phyloP scores from a whole-genome alignment of 2,113 vertebrate species.

The Gambusia holbrooki region DNA sequence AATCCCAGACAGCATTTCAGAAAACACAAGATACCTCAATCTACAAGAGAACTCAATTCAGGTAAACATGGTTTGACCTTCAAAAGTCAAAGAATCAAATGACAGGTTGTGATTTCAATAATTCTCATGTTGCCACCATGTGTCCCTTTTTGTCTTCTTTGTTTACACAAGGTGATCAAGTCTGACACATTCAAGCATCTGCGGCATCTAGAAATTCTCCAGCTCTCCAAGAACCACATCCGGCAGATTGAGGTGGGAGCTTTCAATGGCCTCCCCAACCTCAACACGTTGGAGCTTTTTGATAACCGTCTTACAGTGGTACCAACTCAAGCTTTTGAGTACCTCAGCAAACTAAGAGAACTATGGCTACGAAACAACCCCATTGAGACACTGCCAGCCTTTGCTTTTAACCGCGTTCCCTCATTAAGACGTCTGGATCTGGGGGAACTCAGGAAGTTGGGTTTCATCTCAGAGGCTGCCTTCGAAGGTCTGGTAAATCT shows the following conservation, averaged over 20 bases:
- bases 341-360: constrained; percentile 95
- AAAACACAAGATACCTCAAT: constrained; percentile 98
- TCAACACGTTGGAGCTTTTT: constrained; percentile 96
- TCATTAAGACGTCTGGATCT: constrained; percentile 91
- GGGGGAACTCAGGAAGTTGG: constrained; percentile 91
- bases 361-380: constrained; percentile 97
- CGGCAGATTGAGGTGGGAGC: constrained; percentile 95
- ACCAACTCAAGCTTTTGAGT: constrained; percentile 95
- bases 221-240: constrained; percentile 95
- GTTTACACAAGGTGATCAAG: constrained; percentile 84
- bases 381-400: constrained; percentile 94
- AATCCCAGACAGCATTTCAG: constrained; percentile 90
- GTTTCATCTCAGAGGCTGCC: constrained; percentile 96
- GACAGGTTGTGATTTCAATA: background rate
- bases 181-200: constrained; percentile 97
- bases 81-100: background rate
- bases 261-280: constrained; percentile 95
- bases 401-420: constrained; percentile 96
- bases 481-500: constrained; percentile 96
- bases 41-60: constrained; percentile 96
- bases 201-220: constrained; percentile 95
- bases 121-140: constrained; percentile 32
- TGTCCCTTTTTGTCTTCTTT: constrained; percentile 35
- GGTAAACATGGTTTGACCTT: constrained; percentile 59
- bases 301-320: constrained; percentile 95